Evolutionary conservation across 2,888 invertebrate species (phyloP).

Genomic region (Acheta domesticus): DNA sequence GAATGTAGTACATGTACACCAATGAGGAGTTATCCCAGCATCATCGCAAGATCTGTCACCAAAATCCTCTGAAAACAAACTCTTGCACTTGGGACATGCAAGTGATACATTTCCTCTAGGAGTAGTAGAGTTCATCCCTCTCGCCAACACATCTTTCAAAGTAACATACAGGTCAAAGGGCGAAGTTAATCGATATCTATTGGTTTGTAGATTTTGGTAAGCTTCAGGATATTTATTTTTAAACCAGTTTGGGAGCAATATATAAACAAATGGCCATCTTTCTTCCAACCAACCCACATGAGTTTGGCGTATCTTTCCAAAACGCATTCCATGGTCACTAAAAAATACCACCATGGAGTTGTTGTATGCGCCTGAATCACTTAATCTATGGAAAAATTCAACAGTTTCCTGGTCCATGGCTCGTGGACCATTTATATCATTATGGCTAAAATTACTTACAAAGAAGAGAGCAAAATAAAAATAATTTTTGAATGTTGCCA

Average conservation of each 20-base stretch:
- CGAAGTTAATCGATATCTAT: conserved; percentile 66
- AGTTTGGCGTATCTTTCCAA: conserved; percentile 65
- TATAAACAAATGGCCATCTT: conserved; percentile 65
- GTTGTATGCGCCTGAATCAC: conserved; percentile 33
- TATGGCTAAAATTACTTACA: conserved; percentile 34
- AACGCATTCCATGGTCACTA: conserved; percentile 52
- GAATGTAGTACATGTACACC: conserved; percentile 72
- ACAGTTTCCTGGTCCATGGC: conserved; percentile 27
- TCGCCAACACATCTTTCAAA: conserved; percentile 51
- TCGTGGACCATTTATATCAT: conserved; percentile 26
- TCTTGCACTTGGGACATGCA: conserved; percentile 51
- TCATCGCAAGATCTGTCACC: conserved; percentile 64
- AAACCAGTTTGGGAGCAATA: too few relatives aligned
- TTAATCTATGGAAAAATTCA: conserved; percentile 30
- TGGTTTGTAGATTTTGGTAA: conserved; percentile 54
- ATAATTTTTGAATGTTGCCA: conserved; percentile 24
- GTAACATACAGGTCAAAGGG: conserved; percentile 76
- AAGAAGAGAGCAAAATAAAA: conserved; percentile 35
- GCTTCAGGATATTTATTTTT: too few relatives aligned
- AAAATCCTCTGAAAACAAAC: conserved; percentile 48
- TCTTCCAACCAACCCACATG: conserved; percentile 75
- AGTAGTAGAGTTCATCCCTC: not conserved
- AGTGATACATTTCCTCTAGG: conserved; percentile 19
- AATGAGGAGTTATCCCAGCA: conserved; percentile 46
- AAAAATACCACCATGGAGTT: conserved; percentile 37